Conservation (phyloP, 1,140 invertebrate genomes). For the Macrostomum lignano region DNA sequence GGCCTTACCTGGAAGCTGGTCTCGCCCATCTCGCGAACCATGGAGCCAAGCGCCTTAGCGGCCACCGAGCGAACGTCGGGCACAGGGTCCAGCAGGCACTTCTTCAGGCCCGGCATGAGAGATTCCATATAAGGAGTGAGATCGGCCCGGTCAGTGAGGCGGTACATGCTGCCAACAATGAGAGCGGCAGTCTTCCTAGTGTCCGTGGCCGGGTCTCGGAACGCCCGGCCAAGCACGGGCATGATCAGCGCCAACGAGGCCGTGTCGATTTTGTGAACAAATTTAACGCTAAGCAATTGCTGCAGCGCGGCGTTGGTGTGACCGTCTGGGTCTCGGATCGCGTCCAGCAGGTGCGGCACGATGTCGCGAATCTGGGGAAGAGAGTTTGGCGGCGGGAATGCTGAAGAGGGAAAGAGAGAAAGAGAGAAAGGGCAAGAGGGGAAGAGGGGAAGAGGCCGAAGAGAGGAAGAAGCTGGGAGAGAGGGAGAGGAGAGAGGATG, state of each 20-base stretch:
- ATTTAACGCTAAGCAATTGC: conserved; percentile 74
- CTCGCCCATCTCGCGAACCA: conserved; percentile 86
- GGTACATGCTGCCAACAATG: conserved; percentile 98
- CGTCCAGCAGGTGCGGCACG: conserved; percentile 59
- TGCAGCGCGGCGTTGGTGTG: conserved; percentile 70
- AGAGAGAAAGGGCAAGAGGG: no score
- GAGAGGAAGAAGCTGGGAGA: no score
- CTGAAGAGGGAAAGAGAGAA: no score
- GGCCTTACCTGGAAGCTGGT: conserved; percentile 74
- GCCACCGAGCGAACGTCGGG: conserved; percentile 78
- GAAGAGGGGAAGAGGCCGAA: no score
- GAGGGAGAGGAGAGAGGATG: no score
- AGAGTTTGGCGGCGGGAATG: conserved; percentile 12
- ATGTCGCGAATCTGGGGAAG: conserved; percentile 34
- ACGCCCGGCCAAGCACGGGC: conserved; percentile 86
- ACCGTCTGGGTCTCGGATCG: conserved; percentile 76
- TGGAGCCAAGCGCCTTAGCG: conserved; percentile 68
- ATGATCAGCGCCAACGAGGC: conserved; percentile 90
- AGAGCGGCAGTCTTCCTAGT: conserved; percentile 88
- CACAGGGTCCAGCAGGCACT: conserved; percentile 76
- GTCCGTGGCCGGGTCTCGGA: conserved; percentile 80
- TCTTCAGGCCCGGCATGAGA: conserved; percentile 82
- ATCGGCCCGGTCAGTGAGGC: conserved; percentile 71
- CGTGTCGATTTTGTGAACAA: conserved; percentile 95
- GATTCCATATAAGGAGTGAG: conserved; percentile 74